These are phyloP conservation scores for Ceuthmochares aereus DNA, from an alignment of 2,113 vertebrate species.

Conservation along the genomic window DNA sequence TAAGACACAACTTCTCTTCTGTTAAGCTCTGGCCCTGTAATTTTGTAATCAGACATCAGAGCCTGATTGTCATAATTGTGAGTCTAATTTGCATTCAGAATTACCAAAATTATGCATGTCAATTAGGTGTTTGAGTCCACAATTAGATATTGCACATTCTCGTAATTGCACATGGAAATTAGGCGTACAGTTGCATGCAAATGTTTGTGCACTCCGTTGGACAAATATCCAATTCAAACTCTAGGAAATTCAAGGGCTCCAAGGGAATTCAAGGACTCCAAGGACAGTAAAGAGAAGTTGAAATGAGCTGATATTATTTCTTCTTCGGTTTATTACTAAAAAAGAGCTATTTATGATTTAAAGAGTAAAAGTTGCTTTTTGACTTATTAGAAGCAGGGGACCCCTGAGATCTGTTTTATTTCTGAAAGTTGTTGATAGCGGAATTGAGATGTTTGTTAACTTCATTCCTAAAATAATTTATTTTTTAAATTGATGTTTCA, in stretches of 20 bases:
- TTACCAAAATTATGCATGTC: slow-evolving; percentile 39
- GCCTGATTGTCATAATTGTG: slow-evolving; percentile 61
- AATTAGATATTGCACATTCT: slow-evolving; percentile 24
- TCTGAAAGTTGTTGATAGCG: not conserved
- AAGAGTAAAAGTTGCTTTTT: not conserved
- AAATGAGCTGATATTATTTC: not conserved
- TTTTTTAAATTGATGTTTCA: not conserved
- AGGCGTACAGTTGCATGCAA: not conserved
- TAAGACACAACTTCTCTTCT: not conserved
- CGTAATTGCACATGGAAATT: slow-evolving; percentile 14
- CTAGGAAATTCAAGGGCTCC: not conserved
- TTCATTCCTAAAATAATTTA: not conserved
- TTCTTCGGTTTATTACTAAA: not conserved
- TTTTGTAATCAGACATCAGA: slow-evolving; percentile 56
- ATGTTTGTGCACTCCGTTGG: not conserved
- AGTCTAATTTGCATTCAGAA: slow-evolving; percentile 40
- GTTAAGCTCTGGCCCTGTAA: slow-evolving; percentile 21
- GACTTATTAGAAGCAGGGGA: not conserved
- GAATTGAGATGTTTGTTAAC: not conserved
- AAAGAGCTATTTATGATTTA: not conserved
- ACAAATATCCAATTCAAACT: not conserved
- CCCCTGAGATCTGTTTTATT: not conserved
- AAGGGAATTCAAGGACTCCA: not conserved
- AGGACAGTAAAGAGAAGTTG: not conserved
- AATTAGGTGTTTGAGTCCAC: slow-evolving; percentile 31